Conservation (phyloP, 1,140 invertebrate species). For the Aphaenogaster ashmeadi region DNA sequence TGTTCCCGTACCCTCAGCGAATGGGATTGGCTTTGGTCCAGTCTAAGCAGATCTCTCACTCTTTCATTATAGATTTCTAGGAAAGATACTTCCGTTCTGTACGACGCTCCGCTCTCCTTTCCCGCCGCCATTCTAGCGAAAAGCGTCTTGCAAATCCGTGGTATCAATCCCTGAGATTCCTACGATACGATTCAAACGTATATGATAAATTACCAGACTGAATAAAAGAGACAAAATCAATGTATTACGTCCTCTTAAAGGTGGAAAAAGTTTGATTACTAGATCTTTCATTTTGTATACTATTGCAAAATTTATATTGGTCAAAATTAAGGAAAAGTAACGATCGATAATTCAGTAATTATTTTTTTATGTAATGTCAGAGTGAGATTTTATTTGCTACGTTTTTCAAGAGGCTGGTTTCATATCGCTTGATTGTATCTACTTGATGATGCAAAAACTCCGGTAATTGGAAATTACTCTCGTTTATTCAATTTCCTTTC, state of each 20-base stretch:
- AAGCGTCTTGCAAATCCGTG: constrained; percentile 93
- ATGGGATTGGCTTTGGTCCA: constrained; percentile 90
- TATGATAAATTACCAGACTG: not conserved
- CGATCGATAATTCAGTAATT: not conserved
- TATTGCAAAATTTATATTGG: constrained; percentile 3
- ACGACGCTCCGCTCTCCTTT: constrained; percentile 93
- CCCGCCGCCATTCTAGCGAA: constrained; percentile 92
- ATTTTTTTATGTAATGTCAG: not conserved
- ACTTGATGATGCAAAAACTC: not conserved
- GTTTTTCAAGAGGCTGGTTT: not conserved
- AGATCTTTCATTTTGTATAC: not conserved
- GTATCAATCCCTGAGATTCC: constrained; percentile 95
- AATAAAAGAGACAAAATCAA: not conserved
- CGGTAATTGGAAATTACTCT: not conserved
- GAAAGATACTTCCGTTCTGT: constrained; percentile 94
- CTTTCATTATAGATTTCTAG: constrained; percentile 97
- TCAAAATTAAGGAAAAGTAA: not conserved
- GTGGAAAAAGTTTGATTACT: constrained; percentile 12
- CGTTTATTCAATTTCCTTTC: not conserved
- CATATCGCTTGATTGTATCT: not conserved
- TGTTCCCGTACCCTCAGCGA: constrained; percentile 96
- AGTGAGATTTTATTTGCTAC: not conserved
- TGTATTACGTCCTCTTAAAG: not conserved
- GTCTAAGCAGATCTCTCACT: constrained; percentile 94
- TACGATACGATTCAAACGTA: constrained; percentile 80